Evolutionary conservation across 2,888 invertebrate species (phyloP).

Genomic region (Mimumesa dahlbomi): DNA sequence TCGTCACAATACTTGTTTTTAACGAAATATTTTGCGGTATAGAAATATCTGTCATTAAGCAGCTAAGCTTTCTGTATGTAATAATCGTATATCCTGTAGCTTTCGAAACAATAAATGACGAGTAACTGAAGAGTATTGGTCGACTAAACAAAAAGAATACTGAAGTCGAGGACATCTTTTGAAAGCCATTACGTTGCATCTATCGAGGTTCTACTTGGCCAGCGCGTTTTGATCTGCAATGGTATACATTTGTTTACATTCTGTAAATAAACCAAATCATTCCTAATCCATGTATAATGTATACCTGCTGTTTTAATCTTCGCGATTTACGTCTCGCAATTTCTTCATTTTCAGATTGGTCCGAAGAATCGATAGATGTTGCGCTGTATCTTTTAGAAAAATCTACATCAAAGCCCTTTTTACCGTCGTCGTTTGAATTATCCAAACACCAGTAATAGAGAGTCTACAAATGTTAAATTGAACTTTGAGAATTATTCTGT

Average conservation of each 20-base stretch:
- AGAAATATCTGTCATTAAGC: constrained; percentile 24
- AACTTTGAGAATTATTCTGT: no score
- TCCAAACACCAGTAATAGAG: constrained; percentile 54
- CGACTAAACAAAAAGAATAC: neutral
- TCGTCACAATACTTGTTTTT: neutral
- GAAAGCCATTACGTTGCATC: neutral
- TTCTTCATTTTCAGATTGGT: constrained; percentile 65
- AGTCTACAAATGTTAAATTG: constrained; percentile 55
- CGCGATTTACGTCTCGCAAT: constrained; percentile 24
- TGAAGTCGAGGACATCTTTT: no score
- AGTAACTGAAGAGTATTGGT: constrained; percentile 9
- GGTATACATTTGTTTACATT: neutral
- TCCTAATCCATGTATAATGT: constrained; percentile 19
- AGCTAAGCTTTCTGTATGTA: constrained; percentile 39
- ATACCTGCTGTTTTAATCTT: constrained; percentile 49
- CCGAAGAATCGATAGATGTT: constrained; percentile 68
- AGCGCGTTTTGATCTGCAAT: constrained; percentile 56
- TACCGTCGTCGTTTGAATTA: neutral
- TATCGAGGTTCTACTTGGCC: constrained; percentile 52
- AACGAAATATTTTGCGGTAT: constrained; percentile 11
- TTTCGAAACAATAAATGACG: constrained; percentile 43
- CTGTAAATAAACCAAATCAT: neutral
- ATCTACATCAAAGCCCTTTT: constrained; percentile 36
- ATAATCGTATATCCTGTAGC: constrained; percentile 45
- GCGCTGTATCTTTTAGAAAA: constrained; percentile 52